Evolutionary conservation across 2,113 vertebrate genomes (phyloP), one percentile per base, ranked within the genome.

Genomic region (Sakesphorus luctuosus): DNA sequence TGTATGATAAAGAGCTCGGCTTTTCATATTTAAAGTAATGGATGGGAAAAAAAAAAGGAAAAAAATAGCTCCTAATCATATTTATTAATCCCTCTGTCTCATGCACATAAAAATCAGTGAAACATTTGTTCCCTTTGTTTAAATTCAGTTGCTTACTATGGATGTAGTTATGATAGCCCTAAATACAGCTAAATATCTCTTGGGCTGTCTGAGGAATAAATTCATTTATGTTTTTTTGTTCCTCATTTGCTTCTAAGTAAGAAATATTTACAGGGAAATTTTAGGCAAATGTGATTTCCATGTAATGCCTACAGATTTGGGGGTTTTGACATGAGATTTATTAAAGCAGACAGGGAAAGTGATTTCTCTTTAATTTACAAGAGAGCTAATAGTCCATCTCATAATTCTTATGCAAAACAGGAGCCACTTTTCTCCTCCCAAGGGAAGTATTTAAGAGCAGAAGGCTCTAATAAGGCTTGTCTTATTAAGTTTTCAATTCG

Each of bases 381-480:
- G 40, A 76, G 33, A 94, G 75, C 15, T 96, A 96, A 92, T 89
- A 78, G 79, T 75, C 76, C 36, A 16, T 87, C 69, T 90, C 44
- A 49, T 96, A 93, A 93, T 93, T 87, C 58, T 92, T 93, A 92
- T 92, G 90, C 88, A 95, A 96, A 96, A 82, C 80, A 93, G 69
- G 47, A 96, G 66, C 33, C 20, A 79, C n/a, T 75, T 81, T 84
- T 66, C 65, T 58, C 7, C 66, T 94, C 88, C 58, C 73, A 46
- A 52, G 86, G 83, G 93, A 90, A 92, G 66, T 66, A 66, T 43
- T 89, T 90, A 82, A 93, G 90, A 96, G 56, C 85, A 87, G 76
- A 73, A 80, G 66, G 56, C 40, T 66, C 36, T 46, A 89, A 44
- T 65, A 73, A 81, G 76, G 66, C 53, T 84, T 80, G 49, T 72